phyloP scores from a whole-genome alignment of 2,113 vertebrate species.

The Genyomyrus donnyi region DNA sequence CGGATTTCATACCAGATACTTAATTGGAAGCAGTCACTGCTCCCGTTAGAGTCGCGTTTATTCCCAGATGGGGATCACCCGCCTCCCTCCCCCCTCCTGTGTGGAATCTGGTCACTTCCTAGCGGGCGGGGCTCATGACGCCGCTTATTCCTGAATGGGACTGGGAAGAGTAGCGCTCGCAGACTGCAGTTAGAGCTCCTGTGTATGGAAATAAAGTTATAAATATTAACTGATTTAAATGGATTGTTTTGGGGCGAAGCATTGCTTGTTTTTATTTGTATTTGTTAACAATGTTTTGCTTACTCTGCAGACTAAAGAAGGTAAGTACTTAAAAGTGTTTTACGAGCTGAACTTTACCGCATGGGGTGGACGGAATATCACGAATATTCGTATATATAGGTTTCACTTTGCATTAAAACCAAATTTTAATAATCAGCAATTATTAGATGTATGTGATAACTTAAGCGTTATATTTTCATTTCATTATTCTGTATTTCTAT shows the following conservation, averaged over 20 bases:
- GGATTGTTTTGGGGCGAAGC: slow-evolving; percentile 54
- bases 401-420: background rate
- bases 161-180: slow-evolving; percentile 23
- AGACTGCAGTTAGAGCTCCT: background rate
- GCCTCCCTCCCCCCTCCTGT: slow-evolving; percentile 24
- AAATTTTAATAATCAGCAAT: background rate
- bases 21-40: background rate
- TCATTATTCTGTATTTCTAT: background rate
- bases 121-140: slow-evolving; percentile 52
- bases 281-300: slow-evolving; percentile 57
- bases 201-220: slow-evolving; percentile 6
- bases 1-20: background rate
- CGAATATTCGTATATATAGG: background rate
- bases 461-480: background rate
- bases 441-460: background rate
- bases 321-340: slow-evolving; percentile 40
- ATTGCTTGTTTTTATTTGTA: slow-evolving; percentile 50
- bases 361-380: background rate
- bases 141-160: slow-evolving; percentile 58
- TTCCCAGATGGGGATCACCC: background rate
- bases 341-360: background rate
- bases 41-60: background rate
- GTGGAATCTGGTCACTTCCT: slow-evolving; percentile 47
- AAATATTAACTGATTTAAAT: slow-evolving; percentile 44
- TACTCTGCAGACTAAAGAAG: slow-evolving; percentile 62